Evolutionary conservation across 2,113 vertebrate genomes (phyloP), one percentile per base, ranked within the genome.

Genomic region (Atlantisia rogersi): DNA sequence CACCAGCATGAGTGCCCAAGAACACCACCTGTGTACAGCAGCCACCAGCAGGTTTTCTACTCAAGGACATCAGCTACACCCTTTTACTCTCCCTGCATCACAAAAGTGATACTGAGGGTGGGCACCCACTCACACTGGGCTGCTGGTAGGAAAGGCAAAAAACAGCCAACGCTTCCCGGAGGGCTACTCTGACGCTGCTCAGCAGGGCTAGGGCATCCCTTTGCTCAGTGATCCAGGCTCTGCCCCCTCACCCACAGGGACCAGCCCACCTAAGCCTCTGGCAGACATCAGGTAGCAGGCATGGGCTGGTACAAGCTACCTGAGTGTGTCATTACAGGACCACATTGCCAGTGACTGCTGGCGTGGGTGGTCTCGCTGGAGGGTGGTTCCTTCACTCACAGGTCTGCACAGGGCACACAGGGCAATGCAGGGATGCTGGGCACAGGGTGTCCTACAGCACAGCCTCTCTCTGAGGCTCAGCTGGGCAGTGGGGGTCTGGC

Each of bases 371-470:
- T 35, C 8, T 32, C 1, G 0, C 18, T n/a, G 19, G 35, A 69
- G 68, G 19, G 15, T 42, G 1, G 0, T 26, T 88, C 29, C 31
- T 59, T 26, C 24, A 19, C 42, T 35, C 44, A 11, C 19, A 53
- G 42, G 48, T 31, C 31, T 52, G 40, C 16, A 46, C 17, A 18
- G 44, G 17, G 17, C 44, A 46, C 42, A 46, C 22, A 13, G 24
- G 28, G 3, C 22, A n/a, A 37, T 1, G 8, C 9, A 24, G 40
- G 40, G 40, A 58, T 78, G 73, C 35, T 32, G 21, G 44, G 15
- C 28, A 39, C 32, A 31, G 15, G 44, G 39, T 46, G 21, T 20
- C 32, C 2, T 1, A 25, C 0, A 1, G 19, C 55, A 39, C 1
- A 3, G 22, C 12, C 22, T 19, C 62, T 62, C 62, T 62, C 35